Evolutionary conservation across 2,797 vertebrate genomes (phyloP).

Genomic region (Eulemur albifrons): DNA sequence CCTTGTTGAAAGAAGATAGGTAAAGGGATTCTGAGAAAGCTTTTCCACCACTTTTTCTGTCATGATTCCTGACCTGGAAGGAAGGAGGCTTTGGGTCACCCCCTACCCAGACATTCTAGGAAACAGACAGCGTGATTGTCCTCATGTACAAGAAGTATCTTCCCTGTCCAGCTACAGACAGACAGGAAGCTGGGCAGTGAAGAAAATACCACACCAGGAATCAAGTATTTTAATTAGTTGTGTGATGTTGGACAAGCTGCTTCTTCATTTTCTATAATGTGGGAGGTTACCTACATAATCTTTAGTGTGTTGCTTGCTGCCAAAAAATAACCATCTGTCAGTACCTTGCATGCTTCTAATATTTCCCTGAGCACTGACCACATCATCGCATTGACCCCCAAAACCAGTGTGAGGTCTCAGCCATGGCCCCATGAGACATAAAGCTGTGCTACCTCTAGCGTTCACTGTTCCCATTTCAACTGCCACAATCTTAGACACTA

Average conservation of each 20-base stretch:
- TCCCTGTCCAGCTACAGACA: neutral
- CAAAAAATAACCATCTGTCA: neutral
- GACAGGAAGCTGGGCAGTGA: neutral
- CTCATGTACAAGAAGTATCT: neutral
- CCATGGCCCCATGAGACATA: no score
- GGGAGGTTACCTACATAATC: neutral
- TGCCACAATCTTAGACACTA: neutral
- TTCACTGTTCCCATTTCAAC: neutral
- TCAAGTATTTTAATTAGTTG: neutral
- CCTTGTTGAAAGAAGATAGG: conserved; percentile 30
- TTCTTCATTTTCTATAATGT: neutral
- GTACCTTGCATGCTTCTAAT: neutral
- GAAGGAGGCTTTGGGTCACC: conserved; percentile 4
- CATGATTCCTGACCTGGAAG: conserved; percentile 49
- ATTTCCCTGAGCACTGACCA: neutral
- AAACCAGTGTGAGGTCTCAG: neutral
- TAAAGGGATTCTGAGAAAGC: neutral
- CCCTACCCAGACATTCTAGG: neutral
- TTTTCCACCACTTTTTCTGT: conserved; percentile 32
- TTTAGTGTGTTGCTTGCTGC: neutral
- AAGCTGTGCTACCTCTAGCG: neutral
- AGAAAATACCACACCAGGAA: neutral
- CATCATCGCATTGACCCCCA: neutral
- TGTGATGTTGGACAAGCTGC: neutral
- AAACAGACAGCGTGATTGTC: neutral